These are phyloP conservation scores for Poecilia velifera DNA, from an alignment of 2,797 vertebrate genomes.

Conservation along the genomic window DNA sequence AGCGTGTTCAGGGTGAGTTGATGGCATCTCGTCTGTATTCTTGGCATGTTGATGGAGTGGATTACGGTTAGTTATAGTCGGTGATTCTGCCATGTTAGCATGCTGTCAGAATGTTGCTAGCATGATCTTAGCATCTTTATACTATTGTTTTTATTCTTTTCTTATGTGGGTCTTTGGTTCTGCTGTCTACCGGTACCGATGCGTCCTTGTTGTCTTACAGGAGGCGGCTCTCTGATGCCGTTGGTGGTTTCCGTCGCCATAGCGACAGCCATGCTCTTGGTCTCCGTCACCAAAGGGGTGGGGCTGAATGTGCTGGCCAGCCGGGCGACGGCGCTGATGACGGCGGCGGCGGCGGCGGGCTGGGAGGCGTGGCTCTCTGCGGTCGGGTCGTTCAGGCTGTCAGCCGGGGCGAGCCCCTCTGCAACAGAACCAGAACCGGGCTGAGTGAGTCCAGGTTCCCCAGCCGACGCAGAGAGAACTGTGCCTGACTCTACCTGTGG, in stretches of 20 bases:
- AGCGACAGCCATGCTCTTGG: slow-evolving; percentile 69
- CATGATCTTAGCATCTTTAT: too few relatives aligned
- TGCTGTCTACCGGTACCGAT: too few relatives aligned
- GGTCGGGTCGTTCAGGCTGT: slow-evolving; percentile 92
- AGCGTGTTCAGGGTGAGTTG: background rate
- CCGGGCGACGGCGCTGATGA: slow-evolving; percentile 82
- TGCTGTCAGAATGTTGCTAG: background rate
- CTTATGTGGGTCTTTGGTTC: too few relatives aligned
- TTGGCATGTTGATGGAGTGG: background rate
- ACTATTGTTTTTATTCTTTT: too few relatives aligned
- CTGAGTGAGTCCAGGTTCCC: background rate
- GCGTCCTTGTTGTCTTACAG: slow-evolving; percentile 68
- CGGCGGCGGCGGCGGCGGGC: slow-evolving; percentile 81
- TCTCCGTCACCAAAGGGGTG: slow-evolving; percentile 29
- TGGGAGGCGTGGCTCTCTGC: slow-evolving; percentile 92
- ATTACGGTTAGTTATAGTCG: background rate
- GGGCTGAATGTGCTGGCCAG: slow-evolving; percentile 80
- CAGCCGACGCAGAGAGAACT: background rate
- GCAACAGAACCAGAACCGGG: slow-evolving; percentile 33
- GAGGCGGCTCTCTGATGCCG: slow-evolving; percentile 74
- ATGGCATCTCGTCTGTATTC: background rate
- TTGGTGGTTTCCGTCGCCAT: slow-evolving; percentile 82
- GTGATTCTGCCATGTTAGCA: background rate
- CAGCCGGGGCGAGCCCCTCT: slow-evolving; percentile 90
- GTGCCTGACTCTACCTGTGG: slow-evolving; percentile 66